Conservation (phyloP, 2,797 vertebrate genomes). For the Cyclopterus lumpus region DNA sequence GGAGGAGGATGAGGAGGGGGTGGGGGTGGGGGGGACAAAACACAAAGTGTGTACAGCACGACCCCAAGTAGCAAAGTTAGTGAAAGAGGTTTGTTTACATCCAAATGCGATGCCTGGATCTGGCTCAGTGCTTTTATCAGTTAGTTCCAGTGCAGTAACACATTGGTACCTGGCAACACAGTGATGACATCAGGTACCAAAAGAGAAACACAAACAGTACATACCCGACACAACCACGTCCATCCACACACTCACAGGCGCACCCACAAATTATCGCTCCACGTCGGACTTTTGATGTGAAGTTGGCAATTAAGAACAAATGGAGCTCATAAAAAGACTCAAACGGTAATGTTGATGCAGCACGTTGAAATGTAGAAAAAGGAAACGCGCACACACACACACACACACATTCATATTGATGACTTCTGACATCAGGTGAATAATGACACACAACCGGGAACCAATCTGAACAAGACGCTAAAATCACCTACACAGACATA, state of each 20-base stretch:
- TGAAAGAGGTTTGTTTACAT: constrained; percentile 77
- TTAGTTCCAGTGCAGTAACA: constrained; percentile 81
- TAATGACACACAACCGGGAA: constrained; percentile 61
- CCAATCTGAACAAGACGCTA: constrained; percentile 68
- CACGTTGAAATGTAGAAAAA: constrained; percentile 73
- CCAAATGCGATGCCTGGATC: constrained; percentile 76
- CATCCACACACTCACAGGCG: constrained; percentile 46
- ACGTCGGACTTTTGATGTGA: constrained; percentile 49
- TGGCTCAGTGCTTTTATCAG: constrained; percentile 82
- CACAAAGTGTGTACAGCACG: constrained; percentile 65
- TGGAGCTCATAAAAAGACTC: constrained; percentile 64
- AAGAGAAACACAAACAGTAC: constrained; percentile 61
- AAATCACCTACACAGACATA: constrained; percentile 69
- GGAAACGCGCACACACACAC: constrained; percentile 14
- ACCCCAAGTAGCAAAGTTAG: constrained; percentile 66
- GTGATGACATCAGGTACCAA: constrained; percentile 74
- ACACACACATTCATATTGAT: constrained; percentile 54
- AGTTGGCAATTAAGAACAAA: constrained; percentile 78
- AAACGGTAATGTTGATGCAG: constrained; percentile 57
- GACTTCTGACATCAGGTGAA: constrained; percentile 70
- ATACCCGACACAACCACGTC: constrained; percentile 49
- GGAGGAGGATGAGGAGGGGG: no score
- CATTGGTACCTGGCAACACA: constrained; percentile 75
- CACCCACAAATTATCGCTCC: constrained; percentile 52
- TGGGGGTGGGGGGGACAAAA: constrained; percentile 19